These are phyloP conservation scores for Kryphioiulus occultus DNA, from an alignment of 2,888 invertebrate genomes.

Conservation along the genomic window DNA sequence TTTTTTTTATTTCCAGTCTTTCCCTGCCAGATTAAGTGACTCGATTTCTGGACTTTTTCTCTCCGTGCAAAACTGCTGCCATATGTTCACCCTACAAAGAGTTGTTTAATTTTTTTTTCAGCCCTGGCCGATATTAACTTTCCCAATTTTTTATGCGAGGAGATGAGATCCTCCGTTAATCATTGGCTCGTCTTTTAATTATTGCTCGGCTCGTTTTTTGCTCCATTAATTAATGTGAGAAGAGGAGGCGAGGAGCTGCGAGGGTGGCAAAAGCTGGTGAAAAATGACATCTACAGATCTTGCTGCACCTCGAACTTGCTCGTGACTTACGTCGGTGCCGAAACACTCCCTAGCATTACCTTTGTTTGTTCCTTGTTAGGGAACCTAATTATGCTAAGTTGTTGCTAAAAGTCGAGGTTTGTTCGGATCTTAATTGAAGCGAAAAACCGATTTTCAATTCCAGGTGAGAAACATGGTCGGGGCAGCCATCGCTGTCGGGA, in stretches of 20 bases:
- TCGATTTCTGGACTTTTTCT: neutral
- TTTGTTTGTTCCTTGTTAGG: neutral
- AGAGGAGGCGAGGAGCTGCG: neutral
- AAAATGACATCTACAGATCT: neutral
- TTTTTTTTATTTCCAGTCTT: neutral
- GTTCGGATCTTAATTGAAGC: neutral
- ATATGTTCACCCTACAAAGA: neutral
- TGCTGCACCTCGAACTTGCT: neutral
- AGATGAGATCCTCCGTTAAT: neutral
- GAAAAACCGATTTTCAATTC: neutral
- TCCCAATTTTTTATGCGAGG: neutral
- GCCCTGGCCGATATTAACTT: neutral
- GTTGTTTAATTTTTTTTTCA: neutral
- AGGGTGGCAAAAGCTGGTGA: neutral
- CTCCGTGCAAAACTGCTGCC: neutral
- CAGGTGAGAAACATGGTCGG: slow-evolving; percentile 17
- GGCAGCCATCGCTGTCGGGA: neutral
- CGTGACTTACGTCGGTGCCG: neutral
- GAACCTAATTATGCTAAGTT: too few relatives aligned
- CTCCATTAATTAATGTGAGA: neutral
- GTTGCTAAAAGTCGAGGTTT: neutral
- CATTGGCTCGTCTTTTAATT: neutral
- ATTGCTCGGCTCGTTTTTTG: neutral
- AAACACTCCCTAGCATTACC: neutral
- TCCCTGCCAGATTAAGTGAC: neutral